Evolutionary conservation across 2,113 vertebrate genomes (phyloP).

Genomic region (Phocoena sinus): DNA sequence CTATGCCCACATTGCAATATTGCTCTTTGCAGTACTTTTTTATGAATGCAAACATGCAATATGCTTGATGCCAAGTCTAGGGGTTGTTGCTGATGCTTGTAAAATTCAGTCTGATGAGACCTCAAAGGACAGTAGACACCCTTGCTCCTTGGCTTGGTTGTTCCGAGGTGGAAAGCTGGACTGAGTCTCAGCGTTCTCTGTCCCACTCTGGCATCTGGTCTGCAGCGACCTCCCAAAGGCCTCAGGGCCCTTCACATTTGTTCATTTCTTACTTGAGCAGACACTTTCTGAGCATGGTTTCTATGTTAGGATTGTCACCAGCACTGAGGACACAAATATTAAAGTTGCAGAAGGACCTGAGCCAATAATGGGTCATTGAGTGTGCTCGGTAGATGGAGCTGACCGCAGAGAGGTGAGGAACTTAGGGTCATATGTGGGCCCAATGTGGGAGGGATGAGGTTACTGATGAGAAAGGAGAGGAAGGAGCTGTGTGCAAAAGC

Average conservation of each 20-base stretch:
- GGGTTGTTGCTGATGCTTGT: neutral
- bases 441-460: neutral
- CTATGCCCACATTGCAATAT: neutral
- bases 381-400: neutral
- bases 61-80: neutral
- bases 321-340: neutral
- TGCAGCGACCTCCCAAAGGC: neutral
- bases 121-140: neutral
- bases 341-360: neutral
- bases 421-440: accelerated
- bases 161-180: neutral
- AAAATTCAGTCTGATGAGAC: neutral
- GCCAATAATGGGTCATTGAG: accelerated
- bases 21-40: neutral
- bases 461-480: neutral
- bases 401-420: neutral
- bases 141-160: neutral
- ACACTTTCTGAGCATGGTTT: neutral
- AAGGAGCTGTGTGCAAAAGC: neutral
- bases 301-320: neutral
- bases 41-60: neutral
- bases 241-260: neutral
- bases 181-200: too few relatives aligned
- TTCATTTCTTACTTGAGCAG: neutral
- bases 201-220: too few relatives aligned